Conservation (phyloP, 2,797 vertebrate species). For the Botia kubotai region DNA sequence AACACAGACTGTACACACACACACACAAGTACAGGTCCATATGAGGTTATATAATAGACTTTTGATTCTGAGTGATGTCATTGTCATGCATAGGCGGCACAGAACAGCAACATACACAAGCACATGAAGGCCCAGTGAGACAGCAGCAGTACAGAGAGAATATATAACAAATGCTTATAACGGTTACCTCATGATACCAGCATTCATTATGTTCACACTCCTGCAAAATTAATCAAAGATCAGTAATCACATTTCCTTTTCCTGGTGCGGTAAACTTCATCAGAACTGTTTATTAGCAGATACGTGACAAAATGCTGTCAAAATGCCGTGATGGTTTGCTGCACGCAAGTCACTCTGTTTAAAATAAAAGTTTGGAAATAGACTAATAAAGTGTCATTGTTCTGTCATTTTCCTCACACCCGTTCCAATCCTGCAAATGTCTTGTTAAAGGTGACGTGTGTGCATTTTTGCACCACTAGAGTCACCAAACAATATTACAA, state of each 20-base stretch:
- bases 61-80: conserved; percentile 21
- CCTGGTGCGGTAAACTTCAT: neutral
- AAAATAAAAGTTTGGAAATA: too few relatives aligned
- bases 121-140: conserved; percentile 8
- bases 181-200: conserved; percentile 85
- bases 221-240: conserved; percentile 56
- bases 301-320: neutral
- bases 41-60: conserved; percentile 9
- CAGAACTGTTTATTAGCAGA: neutral
- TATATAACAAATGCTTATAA: conserved; percentile 5
- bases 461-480: too few relatives aligned
- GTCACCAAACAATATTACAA: too few relatives aligned
- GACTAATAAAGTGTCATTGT: too few relatives aligned
- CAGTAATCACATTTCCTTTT: conserved; percentile 28
- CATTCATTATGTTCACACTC: conserved; percentile 72
- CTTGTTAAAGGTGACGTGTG: too few relatives aligned
- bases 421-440: too few relatives aligned
- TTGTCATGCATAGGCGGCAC: neutral
- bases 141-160: conserved; percentile 44
- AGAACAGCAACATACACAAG: conserved; percentile 26
- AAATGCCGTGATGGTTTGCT: neutral
- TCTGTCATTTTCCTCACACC: too few relatives aligned
- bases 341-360: neutral
- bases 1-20: conserved; percentile 40
- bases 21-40: conserved; percentile 2